Conservation (phyloP, 2,113 vertebrate species). For the Mohoua ochrocephala region DNA sequence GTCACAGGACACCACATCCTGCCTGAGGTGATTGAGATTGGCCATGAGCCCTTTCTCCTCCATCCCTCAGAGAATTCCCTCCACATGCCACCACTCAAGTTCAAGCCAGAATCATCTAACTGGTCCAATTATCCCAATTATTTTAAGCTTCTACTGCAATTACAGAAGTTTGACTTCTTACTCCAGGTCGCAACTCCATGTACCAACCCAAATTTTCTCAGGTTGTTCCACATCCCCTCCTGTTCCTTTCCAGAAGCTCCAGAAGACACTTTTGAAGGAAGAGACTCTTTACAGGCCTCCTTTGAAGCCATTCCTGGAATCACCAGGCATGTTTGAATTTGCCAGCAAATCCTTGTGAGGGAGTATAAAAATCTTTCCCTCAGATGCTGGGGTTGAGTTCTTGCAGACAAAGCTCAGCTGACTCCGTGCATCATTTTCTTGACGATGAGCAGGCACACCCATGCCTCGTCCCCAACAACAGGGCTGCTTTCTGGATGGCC, state of each 20-base stretch:
- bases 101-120: not conserved
- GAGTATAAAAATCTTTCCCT: not conserved
- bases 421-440: not conserved
- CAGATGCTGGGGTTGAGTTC: not conserved
- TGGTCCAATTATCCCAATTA: not conserved
- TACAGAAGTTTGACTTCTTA: not conserved
- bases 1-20: not conserved
- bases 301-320: not conserved
- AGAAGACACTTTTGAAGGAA: not conserved
- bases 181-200: not conserved
- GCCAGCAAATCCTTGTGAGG: not conserved
- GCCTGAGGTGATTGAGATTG: not conserved
- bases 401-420: not conserved
- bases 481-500: not conserved
- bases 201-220: not conserved
- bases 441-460: accelerated
- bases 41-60: not conserved
- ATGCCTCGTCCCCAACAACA: not conserved
- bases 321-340: not conserved
- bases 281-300: not conserved
- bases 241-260: not conserved
- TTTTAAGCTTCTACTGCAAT: not conserved
- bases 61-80: not conserved
- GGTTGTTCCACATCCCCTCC: not conserved
- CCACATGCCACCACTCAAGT: not conserved